phyloP scores from a whole-genome alignment of 2,797 vertebrate genomes.

The Antrozous pallidus region DNA sequence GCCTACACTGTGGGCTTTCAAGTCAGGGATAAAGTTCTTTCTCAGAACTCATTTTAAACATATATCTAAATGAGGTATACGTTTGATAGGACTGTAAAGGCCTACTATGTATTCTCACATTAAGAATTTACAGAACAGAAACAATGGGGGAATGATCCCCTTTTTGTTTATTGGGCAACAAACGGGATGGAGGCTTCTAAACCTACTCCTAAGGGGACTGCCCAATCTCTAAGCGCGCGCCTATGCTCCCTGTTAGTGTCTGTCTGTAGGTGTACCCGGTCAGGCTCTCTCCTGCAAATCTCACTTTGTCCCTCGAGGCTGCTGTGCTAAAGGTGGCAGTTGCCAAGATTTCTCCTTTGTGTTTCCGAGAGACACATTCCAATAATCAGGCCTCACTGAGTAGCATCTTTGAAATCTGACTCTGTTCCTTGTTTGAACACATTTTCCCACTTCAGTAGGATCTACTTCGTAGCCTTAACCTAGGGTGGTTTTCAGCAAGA shows the following conservation, averaged over 20 bases:
- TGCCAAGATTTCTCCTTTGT: neutral
- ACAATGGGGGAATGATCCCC: neutral
- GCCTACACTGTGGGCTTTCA: neutral
- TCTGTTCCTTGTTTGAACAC: neutral
- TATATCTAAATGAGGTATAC: neutral
- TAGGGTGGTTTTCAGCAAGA: conserved; percentile 7
- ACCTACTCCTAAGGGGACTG: neutral
- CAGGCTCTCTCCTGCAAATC: neutral
- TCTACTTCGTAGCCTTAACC: neutral
- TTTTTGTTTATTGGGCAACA: neutral
- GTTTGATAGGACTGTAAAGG: neutral
- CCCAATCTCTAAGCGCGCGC: neutral
- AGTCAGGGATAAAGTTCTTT: neutral
- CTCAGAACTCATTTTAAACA: neutral
- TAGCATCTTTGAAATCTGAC: conserved; percentile 10
- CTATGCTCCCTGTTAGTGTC: neutral
- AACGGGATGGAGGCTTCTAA: neutral
- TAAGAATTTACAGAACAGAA: neutral
- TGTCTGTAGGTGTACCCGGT: neutral
- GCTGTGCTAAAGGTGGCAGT: neutral
- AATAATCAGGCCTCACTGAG: neutral
- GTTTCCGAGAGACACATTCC: neutral
- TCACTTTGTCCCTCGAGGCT: neutral
- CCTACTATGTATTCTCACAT: neutral
- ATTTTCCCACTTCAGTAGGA: neutral